Percentiles rank a stretch among this genome's conserved stretches.
Conservation (phyloP, 1,140 invertebrate genomes). For the Apis cerana region DNA sequence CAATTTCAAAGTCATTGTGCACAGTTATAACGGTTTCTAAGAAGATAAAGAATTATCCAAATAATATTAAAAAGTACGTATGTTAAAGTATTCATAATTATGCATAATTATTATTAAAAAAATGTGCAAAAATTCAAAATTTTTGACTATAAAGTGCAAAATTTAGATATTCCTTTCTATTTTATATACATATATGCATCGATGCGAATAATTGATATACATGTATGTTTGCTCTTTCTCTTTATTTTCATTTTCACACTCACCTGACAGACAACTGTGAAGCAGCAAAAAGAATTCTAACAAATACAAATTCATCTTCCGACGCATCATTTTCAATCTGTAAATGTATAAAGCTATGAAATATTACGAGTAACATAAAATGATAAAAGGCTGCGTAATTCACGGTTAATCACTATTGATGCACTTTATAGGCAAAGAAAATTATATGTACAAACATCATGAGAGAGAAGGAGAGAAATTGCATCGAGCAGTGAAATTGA, state of each 20-base stretch:
- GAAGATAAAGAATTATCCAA: neutral
- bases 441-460: neutral
- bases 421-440: neutral
- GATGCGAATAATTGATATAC: neutral
- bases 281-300: neutral
- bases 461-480: neutral
- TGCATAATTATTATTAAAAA: too few relatives aligned
- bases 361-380: neutral
- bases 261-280: neutral
- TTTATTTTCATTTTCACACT: constrained; percentile 1
- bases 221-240: neutral
- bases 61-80: neutral
- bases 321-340: neutral
- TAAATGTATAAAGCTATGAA: neutral
- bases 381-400: neutral
- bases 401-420: neutral
- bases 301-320: neutral
- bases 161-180: neutral
- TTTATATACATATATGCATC: too few relatives aligned
- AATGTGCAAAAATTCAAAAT: too few relatives aligned
- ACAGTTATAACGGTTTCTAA: constrained; percentile 46
- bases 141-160: neutral
- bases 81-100: too few relatives aligned
- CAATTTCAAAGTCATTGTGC: constrained; percentile 22
- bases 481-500: neutral